Percentiles rank a stretch among this genome's conserved stretches.
phyloP scores from a whole-genome alignment of 2,113 vertebrate species.

The Proteles cristata region DNA sequence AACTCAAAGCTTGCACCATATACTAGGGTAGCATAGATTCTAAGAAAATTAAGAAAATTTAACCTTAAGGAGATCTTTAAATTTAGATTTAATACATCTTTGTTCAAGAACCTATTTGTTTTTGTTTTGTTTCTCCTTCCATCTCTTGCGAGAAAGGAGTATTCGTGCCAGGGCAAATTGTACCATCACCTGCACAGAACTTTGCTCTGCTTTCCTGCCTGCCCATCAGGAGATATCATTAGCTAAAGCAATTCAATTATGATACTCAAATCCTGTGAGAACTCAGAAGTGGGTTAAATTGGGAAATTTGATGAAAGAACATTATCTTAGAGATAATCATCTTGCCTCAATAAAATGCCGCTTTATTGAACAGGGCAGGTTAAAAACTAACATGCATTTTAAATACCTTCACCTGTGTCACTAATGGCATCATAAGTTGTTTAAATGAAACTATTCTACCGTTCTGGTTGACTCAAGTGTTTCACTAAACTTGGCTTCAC shows the following conservation, averaged over 20 bases:
- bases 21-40: neutral
- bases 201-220: neutral
- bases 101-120: constrained; percentile 1
- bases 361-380: constrained; percentile 48
- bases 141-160: constrained; percentile 5
- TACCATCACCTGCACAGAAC: neutral
- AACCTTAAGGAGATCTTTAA: neutral
- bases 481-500: neutral
- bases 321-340: constrained; percentile 66
- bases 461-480: neutral
- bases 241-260: constrained; percentile 68
- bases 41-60: constrained; percentile 44
- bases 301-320: constrained; percentile 65
- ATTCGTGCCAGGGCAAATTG: neutral
- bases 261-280: constrained; percentile 54
- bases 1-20: neutral
- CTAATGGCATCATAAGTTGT: constrained; percentile 1
- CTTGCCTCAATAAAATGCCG: constrained; percentile 35
- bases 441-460: neutral
- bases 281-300: constrained; percentile 50
- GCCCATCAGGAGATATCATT: constrained; percentile 37
- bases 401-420: constrained; percentile 46
- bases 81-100: neutral
- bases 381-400: constrained; percentile 60
- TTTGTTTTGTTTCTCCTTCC: neutral